Percentiles rank a stretch among this genome's conserved stretches.
Conservation (phyloP, 2,888 invertebrate genomes). For the Scaptodrosophila latifasciaeformis region DNA sequence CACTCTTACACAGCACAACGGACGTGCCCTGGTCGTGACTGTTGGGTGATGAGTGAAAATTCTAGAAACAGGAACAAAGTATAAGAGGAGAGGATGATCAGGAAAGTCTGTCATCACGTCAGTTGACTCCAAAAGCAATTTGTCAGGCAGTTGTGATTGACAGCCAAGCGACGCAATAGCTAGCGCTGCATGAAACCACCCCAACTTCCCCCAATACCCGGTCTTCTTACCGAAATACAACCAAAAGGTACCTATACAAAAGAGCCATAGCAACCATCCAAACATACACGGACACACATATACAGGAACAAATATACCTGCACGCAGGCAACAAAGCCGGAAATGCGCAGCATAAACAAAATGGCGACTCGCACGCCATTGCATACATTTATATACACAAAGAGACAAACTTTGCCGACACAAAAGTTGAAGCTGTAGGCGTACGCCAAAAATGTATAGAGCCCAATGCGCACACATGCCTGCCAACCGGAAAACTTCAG, state of each 20-base stretch:
- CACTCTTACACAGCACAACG: conserved; percentile 6
- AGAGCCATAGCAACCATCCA: too few relatives aligned
- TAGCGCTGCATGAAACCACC: conserved; percentile 27
- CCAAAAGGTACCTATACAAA: too few relatives aligned
- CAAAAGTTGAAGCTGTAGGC: too few relatives aligned
- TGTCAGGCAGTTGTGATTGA: conserved; percentile 66
- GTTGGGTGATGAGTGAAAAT: neutral
- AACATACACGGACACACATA: too few relatives aligned
- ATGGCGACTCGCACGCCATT: conserved; percentile 33
- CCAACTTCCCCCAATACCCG: conserved; percentile 11
- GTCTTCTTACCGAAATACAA: too few relatives aligned
- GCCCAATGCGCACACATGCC: neutral
- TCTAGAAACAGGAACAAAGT: neutral
- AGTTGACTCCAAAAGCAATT: conserved; percentile 62
- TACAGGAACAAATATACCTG: too few relatives aligned
- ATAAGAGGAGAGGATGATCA: too few relatives aligned
- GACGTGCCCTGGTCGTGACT: neutral
- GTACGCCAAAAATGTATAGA: too few relatives aligned
- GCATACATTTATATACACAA: too few relatives aligned
- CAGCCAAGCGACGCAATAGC: conserved; percentile 46
- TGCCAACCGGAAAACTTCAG: too few relatives aligned
- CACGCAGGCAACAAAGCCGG: conserved; percentile 22
- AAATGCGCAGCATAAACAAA: conserved; percentile 52
- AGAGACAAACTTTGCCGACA: too few relatives aligned
- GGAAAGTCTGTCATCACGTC: conserved; percentile 47